Evolutionary conservation across 23 tunicate species (phyloP), one percentile per base, ranked within the genome.

Genomic region (Trididemnum clinides): DNA sequence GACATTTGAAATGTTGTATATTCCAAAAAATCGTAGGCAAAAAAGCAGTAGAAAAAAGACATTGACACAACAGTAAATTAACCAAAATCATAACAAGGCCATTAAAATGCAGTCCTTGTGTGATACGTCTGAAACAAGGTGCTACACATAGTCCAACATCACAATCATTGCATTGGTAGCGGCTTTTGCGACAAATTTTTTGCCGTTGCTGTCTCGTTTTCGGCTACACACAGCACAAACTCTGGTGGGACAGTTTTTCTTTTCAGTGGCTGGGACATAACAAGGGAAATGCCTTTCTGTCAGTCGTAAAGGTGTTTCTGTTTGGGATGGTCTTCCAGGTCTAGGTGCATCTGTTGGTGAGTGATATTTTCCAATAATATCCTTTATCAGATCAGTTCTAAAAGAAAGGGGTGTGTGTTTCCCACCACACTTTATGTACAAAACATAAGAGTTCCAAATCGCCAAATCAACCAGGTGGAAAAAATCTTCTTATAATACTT

Each of bases 401-500:
- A 34, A 78, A 26, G 20, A 51, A 33, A 78, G 69, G 26, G 84
- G 69, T 31, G 54, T 19, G 12, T 78, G 69, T 12, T 51, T 27
- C 3, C 84, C 84, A 51, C 71, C 84, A 51, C 23, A 78, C 38
- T 51, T 78, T 57, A 3, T 78, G 35, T 78, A 78, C 66, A 54
- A 57, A 54, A 54, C 29, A 27, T 51, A 54, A 51, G 84, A 78
- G 20, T 78, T 78, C 84, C n/a, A n/a, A n/a, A n/a, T n/a, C n/a
- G n/a, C n/a, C 71, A 78, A 28, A 29, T 78, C 84, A 51, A 78
- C 71, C 22, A 51, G 25, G 69, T 78, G 84, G 29, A 78, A 54
- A 57, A 76, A 10, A 78, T 78, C 84, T 78, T 78, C 35, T 78
- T 78, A 27, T 28, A 78, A 51, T 78, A 51, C 25, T 78, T 78